These are phyloP conservation scores for Bergia sp. DNA, from an alignment of 92 coral and sea anemone species.

Conservation along the genomic window DNA sequence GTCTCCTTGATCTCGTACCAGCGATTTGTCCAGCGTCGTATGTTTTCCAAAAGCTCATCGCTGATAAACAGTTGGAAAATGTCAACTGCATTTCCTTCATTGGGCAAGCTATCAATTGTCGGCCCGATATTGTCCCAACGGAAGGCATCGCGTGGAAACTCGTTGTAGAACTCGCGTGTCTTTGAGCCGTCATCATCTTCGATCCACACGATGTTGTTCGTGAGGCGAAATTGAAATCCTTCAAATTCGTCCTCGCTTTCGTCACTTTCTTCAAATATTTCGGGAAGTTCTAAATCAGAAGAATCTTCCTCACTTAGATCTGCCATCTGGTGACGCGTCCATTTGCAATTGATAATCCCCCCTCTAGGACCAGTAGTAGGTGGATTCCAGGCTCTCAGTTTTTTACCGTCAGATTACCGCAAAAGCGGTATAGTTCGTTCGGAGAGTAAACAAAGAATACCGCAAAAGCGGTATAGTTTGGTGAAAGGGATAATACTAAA, in stretches of 20 bases:
- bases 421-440: slow-evolving; percentile 6
- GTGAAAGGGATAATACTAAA: slow-evolving; percentile 4
- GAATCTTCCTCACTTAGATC: too few relatives aligned
- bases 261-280: neutral
- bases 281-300: too few relatives aligned
- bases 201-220: neutral
- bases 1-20: neutral
- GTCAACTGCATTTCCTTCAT: neutral
- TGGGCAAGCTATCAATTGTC: neutral
- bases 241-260: neutral
- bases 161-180: neutral
- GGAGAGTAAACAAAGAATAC: neutral
- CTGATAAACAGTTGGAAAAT: neutral
- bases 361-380: neutral
- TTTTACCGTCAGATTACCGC: neutral
- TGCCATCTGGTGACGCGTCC: too few relatives aligned
- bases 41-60: neutral
- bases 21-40: neutral
- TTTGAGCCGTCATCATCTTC: neutral
- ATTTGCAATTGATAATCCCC: slow-evolving; percentile 4
- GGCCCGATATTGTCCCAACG: neutral
- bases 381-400: neutral
- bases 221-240: neutral
- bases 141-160: neutral
- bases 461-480: neutral